A percentile compares a stretch with the other conserved stretches of the same genome.
These are phyloP conservation scores for Bubalus kerabau DNA, from an alignment of 2,113 vertebrate genomes.

Conservation along the genomic window DNA sequence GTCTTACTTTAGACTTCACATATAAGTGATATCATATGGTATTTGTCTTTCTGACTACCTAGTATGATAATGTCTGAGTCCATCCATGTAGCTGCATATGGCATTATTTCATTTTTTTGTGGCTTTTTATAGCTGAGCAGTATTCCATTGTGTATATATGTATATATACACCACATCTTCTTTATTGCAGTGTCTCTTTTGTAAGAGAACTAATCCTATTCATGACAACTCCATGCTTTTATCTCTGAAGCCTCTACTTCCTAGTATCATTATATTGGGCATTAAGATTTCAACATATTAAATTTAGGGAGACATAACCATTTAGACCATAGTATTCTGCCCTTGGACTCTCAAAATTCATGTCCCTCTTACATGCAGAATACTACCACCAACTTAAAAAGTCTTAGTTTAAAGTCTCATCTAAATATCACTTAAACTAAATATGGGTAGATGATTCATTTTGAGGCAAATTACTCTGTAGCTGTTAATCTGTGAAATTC, in stretches of 20 bases:
- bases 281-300: not conserved
- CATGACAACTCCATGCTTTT: not conserved
- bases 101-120: not conserved
- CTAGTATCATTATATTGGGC: not conserved
- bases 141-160: not conserved
- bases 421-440: not conserved
- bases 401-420: not conserved
- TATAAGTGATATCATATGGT: not conserved
- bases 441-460: not conserved
- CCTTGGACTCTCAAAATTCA: not conserved
- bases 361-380: not conserved
- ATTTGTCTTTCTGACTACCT: not conserved
- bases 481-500: not conserved
- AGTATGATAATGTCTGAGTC: not conserved
- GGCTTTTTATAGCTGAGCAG: not conserved
- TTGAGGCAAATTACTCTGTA: not conserved
- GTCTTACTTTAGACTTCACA: not conserved
- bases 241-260: not conserved
- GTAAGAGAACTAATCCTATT: not conserved
- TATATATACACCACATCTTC: not conserved
- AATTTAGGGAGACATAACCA: not conserved
- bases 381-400: not conserved
- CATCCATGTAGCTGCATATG: not conserved
- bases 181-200: not conserved
- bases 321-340: not conserved